Evolutionary conservation across 2,797 vertebrate genomes (phyloP), one percentile per base, ranked within the genome.

Genomic region (Acropternis orthonyx): DNA sequence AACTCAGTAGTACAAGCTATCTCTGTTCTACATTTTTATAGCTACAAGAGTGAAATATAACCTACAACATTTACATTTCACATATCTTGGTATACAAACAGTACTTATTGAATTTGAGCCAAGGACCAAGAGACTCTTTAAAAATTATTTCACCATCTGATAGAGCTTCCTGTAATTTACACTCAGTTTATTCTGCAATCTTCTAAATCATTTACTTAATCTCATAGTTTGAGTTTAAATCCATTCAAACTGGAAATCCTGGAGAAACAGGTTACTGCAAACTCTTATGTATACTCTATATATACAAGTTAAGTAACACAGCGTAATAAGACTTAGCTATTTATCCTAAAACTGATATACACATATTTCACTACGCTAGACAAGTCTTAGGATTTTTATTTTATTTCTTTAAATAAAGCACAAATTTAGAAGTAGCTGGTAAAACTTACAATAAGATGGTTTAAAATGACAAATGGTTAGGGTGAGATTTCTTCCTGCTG

Each of bases 1-100:
- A 98, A 98, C 98, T 99, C 98, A 99, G 98, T 98, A 98, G 98
- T 98, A 98, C 98, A 98, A 98, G 98, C 98, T 98, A 98, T 98
- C 97, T 98, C 98, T 98, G 98, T 97, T 98, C 98, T 99, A 99
- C 98, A 97, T 94, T 97, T 98, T 97, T 97, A 96, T 97, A 98
- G 98, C 98, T 98, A 99, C 98, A 98, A 98, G 98, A 98, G 98
- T 98, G 98, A 98, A 98, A 98, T 98, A 98, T 98, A 98, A 98
- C 96, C 97, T 98, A 98, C 98, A 97, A 98, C 98, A 98, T 98
- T 98, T 98, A 98, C 98, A 99, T 98, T 98, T 98, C 98, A 98
- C 98, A 98, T 97, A 97, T 98, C 97, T 97, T 98, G 97, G 98
- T 97, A 97, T 97, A 98, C 98, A 98, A 98, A 98, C 97, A 98